These are phyloP conservation scores for Pogonomyrmex californicus DNA, from an alignment of 1,140 invertebrate genomes.

Conservation along the genomic window DNA sequence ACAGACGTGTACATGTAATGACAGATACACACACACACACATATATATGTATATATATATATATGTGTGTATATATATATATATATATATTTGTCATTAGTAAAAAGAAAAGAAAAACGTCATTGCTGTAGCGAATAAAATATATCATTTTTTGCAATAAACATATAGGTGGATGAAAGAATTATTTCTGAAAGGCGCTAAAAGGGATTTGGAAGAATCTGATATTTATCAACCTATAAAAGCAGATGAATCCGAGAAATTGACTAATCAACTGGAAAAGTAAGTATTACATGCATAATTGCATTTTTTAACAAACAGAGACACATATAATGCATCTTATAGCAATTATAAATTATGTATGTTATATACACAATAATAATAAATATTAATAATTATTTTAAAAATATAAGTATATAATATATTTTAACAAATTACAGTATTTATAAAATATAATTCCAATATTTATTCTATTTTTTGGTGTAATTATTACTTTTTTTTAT, in stretches of 20 bases:
- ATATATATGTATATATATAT: too few species aligned
- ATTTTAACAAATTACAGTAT: too few species aligned
- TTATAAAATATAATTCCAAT: not conserved
- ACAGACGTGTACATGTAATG: too few species aligned
- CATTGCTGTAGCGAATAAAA: too few species aligned
- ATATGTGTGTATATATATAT: too few species aligned
- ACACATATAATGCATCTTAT: not conserved
- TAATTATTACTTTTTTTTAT: not conserved
- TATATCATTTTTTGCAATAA: not conserved
- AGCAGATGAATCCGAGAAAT: conserved; percentile 85
- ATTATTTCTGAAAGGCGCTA: conserved; percentile 87
- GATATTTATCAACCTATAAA: conserved; percentile 88
- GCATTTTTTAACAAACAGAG: not conserved
- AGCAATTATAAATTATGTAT: not conserved
- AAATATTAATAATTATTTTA: conserved; percentile 8
- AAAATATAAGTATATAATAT: too few species aligned
- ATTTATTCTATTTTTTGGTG: not conserved
- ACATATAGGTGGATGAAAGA: conserved; percentile 86
- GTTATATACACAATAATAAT: not conserved
- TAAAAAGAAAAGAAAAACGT: too few species aligned
- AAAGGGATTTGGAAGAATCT: conserved; percentile 86
- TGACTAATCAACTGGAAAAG: conserved; percentile 87
- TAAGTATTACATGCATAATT: conserved; percentile 73
- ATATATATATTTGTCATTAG: too few species aligned
- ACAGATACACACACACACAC: too few species aligned